Evolutionary conservation across 1,140 invertebrate genomes (phyloP).

Genomic region (Geopemphigus sp.): DNA sequence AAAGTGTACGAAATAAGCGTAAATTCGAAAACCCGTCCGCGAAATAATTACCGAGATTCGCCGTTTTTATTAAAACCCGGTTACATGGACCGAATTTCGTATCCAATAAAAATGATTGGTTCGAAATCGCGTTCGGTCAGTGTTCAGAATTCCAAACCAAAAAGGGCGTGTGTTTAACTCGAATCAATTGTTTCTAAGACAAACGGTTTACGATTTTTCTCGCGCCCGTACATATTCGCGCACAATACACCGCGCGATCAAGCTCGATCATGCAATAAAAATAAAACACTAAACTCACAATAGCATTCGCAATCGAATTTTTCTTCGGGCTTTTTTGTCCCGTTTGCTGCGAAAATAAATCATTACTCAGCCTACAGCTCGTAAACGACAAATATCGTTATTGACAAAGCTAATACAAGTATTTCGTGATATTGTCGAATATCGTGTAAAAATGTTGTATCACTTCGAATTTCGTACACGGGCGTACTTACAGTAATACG

Average conservation of each 20-base stretch:
- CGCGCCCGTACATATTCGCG: background rate
- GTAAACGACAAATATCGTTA: background rate
- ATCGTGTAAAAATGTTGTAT: background rate
- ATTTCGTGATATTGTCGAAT: background rate
- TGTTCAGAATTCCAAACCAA: no score
- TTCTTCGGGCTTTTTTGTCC: conserved; percentile 38
- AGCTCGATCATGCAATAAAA: conserved; percentile 43
- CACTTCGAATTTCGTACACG: background rate
- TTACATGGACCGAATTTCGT: no score
- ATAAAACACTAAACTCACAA: conserved; percentile 38
- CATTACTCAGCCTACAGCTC: conserved; percentile 27
- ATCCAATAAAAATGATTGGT: no score
- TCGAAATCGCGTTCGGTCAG: no score
- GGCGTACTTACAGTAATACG: conserved; percentile 28
- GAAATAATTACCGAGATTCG: no score
- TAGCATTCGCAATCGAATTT: conserved; percentile 42
- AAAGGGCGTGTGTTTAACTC: no score
- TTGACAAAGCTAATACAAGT: conserved; percentile 7
- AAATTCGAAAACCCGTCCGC: no score
- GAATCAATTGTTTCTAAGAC: no score
- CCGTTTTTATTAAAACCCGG: no score
- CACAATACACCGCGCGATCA: conserved; percentile 7
- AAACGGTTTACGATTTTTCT: no score
- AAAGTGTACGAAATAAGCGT: no score
- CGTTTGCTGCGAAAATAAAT: conserved; percentile 46